Percentiles rank a stretch among this genome's conserved stretches.
phyloP scores from a whole-genome alignment of 2,113 vertebrate genomes.

The Pseudorasbora parva region DNA sequence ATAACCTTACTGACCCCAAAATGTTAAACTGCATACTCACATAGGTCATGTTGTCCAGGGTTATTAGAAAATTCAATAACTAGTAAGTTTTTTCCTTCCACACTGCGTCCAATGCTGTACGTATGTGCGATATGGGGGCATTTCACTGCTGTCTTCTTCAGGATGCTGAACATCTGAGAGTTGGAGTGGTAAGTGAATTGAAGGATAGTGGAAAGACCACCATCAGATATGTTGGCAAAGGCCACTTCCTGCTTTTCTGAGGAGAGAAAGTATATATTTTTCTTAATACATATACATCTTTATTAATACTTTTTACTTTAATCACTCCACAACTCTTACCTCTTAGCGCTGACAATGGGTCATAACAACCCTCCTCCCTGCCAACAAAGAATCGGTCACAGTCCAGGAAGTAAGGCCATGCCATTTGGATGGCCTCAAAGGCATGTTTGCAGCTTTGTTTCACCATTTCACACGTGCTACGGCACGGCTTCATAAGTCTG shows the following conservation, averaged over 20 bases:
- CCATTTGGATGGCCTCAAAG: constrained; percentile 93
- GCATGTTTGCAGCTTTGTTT: constrained; percentile 83
- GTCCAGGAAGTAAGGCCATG: constrained; percentile 97
- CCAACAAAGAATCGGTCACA: constrained; percentile 87
- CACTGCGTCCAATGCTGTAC: constrained; percentile 94
- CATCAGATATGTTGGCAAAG: constrained; percentile 70
- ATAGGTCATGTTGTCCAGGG: constrained; percentile 89
- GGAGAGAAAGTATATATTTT: constrained; percentile 3
- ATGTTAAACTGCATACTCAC: constrained; percentile 75
- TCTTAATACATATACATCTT: too few species aligned
- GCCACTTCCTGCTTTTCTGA: constrained; percentile 76
- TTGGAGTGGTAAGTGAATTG: constrained; percentile 89
- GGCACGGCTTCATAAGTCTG: constrained; percentile 83
- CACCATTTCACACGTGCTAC: constrained; percentile 83
- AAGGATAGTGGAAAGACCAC: constrained; percentile 82
- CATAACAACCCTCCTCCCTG: constrained; percentile 86
- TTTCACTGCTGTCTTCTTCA: constrained; percentile 87
- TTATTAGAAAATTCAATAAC: constrained; percentile 92
- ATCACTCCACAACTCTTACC: constrained; percentile 70
- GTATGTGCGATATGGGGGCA: constrained; percentile 86
- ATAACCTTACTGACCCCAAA: neutral
- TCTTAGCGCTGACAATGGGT: constrained; percentile 83
- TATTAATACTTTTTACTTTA: neutral
- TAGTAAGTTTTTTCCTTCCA: constrained; percentile 88
- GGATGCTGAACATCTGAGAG: constrained; percentile 83